These are phyloP conservation scores for Mimumesa dahlbomi DNA, from an alignment of 2,888 invertebrate species.

Conservation along the genomic window DNA sequence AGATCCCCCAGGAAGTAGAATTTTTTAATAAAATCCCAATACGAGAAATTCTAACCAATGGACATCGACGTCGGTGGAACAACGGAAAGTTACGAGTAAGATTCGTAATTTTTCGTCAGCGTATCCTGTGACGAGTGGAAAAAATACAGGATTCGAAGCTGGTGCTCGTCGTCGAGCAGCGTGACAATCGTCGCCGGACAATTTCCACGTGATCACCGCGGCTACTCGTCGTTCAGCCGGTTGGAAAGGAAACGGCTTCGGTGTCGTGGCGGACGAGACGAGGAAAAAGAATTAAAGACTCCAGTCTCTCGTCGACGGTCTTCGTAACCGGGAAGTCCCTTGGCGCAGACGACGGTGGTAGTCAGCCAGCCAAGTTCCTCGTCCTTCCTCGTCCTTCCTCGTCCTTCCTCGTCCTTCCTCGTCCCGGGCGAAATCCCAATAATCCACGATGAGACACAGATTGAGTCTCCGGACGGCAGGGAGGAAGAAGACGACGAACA, in stretches of 20 bases:
- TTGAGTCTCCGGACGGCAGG: constrained; percentile 73
- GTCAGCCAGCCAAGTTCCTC: constrained; percentile 41
- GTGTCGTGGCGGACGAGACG: constrained; percentile 36
- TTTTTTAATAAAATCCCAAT: too few species aligned
- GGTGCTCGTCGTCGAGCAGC: not conserved
- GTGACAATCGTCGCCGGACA: constrained; percentile 49
- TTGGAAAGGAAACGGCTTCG: constrained; percentile 28
- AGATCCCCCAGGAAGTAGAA: too few species aligned
- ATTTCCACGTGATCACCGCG: constrained; percentile 56
- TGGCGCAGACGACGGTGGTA: constrained; percentile 29
- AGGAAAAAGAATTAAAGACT: constrained; percentile 61
- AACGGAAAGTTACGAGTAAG: too few species aligned
- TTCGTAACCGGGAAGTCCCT: constrained; percentile 30
- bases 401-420: constrained; percentile 36
- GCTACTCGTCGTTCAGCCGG: constrained; percentile 42
- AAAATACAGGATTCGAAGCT: constrained; percentile 32
- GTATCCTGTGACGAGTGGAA: not conserved
- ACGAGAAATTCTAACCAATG: too few species aligned
- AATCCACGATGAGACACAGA: constrained; percentile 79
- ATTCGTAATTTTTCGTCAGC: too few species aligned
- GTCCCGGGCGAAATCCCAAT: constrained; percentile 75
- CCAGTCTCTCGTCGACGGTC: constrained; percentile 63
- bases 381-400: constrained; percentile 35
- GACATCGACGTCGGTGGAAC: too few species aligned
- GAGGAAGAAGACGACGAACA: constrained; percentile 28